Conservation (phyloP, 2,888 invertebrate species). For the Elaeidobius kamerunicus region DNA sequence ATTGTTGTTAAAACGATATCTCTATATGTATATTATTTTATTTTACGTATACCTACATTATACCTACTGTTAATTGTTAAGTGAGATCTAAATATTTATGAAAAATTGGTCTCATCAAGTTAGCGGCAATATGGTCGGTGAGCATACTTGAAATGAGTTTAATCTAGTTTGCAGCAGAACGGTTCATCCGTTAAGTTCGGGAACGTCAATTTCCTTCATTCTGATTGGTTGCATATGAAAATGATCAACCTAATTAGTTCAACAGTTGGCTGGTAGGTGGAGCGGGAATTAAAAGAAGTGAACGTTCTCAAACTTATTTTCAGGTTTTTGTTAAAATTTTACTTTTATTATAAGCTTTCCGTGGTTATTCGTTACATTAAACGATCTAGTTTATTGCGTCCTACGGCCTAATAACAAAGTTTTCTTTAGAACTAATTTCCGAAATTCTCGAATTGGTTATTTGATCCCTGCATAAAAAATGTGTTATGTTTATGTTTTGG, state of each 20-base stretch:
- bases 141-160: neutral
- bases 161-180: too few species aligned
- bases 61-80: too few species aligned
- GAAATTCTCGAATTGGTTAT: slow-evolving; percentile 17
- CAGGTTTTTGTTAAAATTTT: slow-evolving; percentile 37
- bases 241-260: slow-evolving; percentile 39
- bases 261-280: slow-evolving; percentile 44
- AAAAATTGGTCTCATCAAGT: too few species aligned
- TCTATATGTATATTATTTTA: too few species aligned
- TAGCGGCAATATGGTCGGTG: neutral
- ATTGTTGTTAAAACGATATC: too few species aligned
- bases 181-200: too few species aligned
- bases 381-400: neutral
- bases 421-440: slow-evolving; percentile 7
- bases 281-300: slow-evolving; percentile 29
- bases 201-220: neutral
- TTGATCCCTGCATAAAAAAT: slow-evolving; percentile 38
- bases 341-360: slow-evolving; percentile 29
- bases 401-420: neutral
- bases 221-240: neutral
- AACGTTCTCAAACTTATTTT: slow-evolving; percentile 14
- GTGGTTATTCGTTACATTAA: neutral
- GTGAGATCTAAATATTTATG: too few species aligned
- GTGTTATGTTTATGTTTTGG: slow-evolving; percentile 45
- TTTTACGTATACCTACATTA: too few species aligned